A percentile compares a stretch with the other conserved stretches of the same genome.
phyloP scores from a whole-genome alignment of 2,113 vertebrate species.

The Alosa alosa region DNA sequence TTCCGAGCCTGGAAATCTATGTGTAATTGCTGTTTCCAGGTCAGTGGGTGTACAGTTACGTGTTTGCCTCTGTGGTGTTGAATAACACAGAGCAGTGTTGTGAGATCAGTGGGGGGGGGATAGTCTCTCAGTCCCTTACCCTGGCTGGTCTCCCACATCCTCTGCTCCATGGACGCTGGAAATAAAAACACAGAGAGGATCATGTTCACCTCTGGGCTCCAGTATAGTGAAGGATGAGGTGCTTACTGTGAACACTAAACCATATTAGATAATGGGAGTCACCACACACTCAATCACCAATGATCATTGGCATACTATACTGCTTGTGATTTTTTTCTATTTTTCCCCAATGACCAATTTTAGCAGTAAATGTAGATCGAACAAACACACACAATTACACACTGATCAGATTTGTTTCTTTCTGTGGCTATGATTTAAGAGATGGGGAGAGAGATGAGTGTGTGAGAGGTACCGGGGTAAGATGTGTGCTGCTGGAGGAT shows the following conservation, averaged over 20 bases:
- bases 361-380: neutral
- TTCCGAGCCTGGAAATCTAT: slow-evolving; percentile 5
- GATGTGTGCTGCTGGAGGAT: slow-evolving; percentile 40
- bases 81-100: neutral
- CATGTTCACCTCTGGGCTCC: slow-evolving; percentile 20
- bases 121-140: slow-evolving; percentile 21
- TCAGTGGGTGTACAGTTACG: slow-evolving; percentile 21
- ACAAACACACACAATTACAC: no score
- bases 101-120: slow-evolving; percentile 11
- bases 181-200: slow-evolving; percentile 13
- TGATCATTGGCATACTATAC: neutral
- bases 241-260: neutral
- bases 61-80: neutral
- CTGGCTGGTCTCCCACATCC: slow-evolving; percentile 4
- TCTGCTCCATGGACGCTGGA: slow-evolving; percentile 39
- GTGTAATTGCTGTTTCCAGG: slow-evolving; percentile 12
- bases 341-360: neutral
- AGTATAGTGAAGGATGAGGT: neutral
- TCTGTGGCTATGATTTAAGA: no score
- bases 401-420: no score
- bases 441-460: no score
- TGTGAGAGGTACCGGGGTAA: slow-evolving; percentile 63
- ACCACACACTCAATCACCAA: no score
- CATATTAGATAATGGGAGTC: neutral
- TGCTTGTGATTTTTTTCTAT: neutral